These are phyloP conservation scores for Drosophila subpulchrella DNA, from an alignment of 1,140 invertebrate genomes.

Conservation along the genomic window DNA sequence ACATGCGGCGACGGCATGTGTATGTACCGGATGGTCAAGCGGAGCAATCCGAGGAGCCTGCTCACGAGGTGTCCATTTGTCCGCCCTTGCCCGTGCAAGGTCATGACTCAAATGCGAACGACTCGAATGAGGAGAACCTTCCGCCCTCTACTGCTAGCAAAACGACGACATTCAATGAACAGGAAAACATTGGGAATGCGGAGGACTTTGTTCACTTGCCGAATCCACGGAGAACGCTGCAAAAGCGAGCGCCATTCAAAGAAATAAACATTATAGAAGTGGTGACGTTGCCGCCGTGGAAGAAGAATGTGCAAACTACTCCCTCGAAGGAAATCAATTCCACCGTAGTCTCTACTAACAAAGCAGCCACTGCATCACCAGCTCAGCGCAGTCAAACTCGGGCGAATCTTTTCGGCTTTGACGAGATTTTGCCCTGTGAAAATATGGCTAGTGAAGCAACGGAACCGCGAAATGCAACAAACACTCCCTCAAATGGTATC, in stretches of 20 bases:
- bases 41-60: background rate
- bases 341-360: background rate
- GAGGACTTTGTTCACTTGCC: slow-evolving; percentile 67
- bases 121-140: slow-evolving; percentile 75
- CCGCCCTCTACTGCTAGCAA: slow-evolving; percentile 26
- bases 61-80: slow-evolving; percentile 4
- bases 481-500: slow-evolving; percentile 14
- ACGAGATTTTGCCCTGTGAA: slow-evolving; percentile 33
- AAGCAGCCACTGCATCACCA: background rate
- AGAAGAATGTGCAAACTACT: slow-evolving; percentile 48
- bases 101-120: slow-evolving; percentile 26
- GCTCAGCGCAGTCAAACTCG: slow-evolving; percentile 23
- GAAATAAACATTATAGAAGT: slow-evolving; percentile 78
- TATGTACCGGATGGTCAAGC: slow-evolving; percentile 50
- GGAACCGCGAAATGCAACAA: slow-evolving; percentile 9
- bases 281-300: slow-evolving; percentile 64
- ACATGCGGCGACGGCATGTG: slow-evolving; percentile 43
- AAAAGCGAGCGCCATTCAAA: slow-evolving; percentile 64
- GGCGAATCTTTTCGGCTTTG: slow-evolving; percentile 47
- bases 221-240: slow-evolving; percentile 61
- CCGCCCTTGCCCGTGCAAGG: slow-evolving; percentile 1
- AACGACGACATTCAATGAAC: background rate
- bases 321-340: slow-evolving; percentile 21
- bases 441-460: background rate
- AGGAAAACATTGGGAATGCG: slow-evolving; percentile 43